Evolutionary conservation across 2,113 vertebrate species (phyloP).

Genomic region (Dicaeum eximium): DNA sequence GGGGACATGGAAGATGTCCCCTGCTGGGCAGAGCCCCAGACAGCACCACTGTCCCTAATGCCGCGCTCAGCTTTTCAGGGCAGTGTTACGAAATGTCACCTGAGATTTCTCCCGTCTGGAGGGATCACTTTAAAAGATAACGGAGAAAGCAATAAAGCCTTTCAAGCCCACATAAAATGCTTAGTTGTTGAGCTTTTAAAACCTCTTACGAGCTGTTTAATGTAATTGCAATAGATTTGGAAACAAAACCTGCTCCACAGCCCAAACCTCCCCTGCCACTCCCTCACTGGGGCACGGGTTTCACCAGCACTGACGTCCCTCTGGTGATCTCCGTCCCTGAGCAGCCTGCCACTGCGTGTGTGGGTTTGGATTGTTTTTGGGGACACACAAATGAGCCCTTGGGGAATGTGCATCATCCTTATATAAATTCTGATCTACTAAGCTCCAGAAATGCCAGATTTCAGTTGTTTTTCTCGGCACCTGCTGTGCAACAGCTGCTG

Average conservation of each 20-base stretch:
- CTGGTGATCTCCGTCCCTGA: not conserved
- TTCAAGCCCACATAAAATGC: not conserved
- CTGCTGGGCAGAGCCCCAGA: not conserved
- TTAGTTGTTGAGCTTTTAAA: not conserved
- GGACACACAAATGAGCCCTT: not conserved
- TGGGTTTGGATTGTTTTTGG: not conserved
- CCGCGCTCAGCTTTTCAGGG: not conserved
- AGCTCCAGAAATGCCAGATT: not conserved
- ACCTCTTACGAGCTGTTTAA: not conserved
- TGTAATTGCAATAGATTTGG: not conserved
- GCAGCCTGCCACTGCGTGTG: not conserved
- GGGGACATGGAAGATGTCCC: not conserved
- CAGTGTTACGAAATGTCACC: not conserved
- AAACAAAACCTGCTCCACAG: slow-evolving; percentile 38
- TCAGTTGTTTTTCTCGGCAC: not conserved
- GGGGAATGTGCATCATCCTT: not conserved
- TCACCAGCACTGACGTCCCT: not conserved
- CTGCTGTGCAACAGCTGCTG: not conserved
- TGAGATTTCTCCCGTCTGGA: not conserved
- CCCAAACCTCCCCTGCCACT: not conserved
- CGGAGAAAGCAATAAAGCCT: not conserved
- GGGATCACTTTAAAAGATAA: not conserved
- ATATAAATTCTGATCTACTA: not conserved
- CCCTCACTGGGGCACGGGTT: not conserved
- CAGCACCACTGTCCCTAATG: not conserved